These are phyloP conservation scores for Forbesichthys papilliferus DNA, from an alignment of 2,113 vertebrate species.

Conservation along the genomic window DNA sequence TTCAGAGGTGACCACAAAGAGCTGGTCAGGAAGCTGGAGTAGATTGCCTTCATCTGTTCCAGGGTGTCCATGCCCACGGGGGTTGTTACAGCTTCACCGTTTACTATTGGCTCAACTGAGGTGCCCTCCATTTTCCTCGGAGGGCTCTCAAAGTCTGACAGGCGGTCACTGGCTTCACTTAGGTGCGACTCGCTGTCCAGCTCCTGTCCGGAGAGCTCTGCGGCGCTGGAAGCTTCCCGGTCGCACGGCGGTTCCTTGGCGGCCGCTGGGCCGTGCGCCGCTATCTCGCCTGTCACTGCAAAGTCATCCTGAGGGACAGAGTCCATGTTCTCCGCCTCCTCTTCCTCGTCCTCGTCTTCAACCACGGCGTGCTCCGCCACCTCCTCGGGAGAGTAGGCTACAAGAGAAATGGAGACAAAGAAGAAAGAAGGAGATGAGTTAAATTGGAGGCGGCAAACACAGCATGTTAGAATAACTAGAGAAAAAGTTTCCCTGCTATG, in stretches of 20 bases:
- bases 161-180: slow-evolving; percentile 92
- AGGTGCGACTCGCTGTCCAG: slow-evolving; percentile 94
- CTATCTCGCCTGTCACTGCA: slow-evolving; percentile 83
- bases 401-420: slow-evolving; percentile 73
- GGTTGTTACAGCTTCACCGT: slow-evolving; percentile 75
- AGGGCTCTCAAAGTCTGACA: slow-evolving; percentile 88
- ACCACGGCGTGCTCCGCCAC: slow-evolving; percentile 76
- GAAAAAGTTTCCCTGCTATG: slow-evolving; percentile 77
- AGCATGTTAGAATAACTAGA: slow-evolving; percentile 76
- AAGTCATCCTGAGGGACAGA: slow-evolving; percentile 81
- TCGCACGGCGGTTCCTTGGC: slow-evolving; percentile 83
- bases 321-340: slow-evolving; percentile 76
- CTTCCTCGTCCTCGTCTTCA: slow-evolving; percentile 78
- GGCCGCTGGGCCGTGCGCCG: slow-evolving; percentile 71
- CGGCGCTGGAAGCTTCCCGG: slow-evolving; percentile 83
- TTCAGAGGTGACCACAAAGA: slow-evolving; percentile 95
- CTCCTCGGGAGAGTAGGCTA: slow-evolving; percentile 94
- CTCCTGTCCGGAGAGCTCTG: slow-evolving; percentile 90
- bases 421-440: slow-evolving; percentile 69
- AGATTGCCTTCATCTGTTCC: slow-evolving; percentile 98
- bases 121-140: slow-evolving; percentile 86
- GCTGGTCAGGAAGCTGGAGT: slow-evolving; percentile 94
- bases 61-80: slow-evolving; percentile 84
- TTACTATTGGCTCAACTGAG: slow-evolving; percentile 68
- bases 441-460: slow-evolving; percentile 67